Evolutionary conservation across 2,888 invertebrate species (phyloP), one percentile per base, ranked within the genome.

Genomic region (Macropis europaea): DNA sequence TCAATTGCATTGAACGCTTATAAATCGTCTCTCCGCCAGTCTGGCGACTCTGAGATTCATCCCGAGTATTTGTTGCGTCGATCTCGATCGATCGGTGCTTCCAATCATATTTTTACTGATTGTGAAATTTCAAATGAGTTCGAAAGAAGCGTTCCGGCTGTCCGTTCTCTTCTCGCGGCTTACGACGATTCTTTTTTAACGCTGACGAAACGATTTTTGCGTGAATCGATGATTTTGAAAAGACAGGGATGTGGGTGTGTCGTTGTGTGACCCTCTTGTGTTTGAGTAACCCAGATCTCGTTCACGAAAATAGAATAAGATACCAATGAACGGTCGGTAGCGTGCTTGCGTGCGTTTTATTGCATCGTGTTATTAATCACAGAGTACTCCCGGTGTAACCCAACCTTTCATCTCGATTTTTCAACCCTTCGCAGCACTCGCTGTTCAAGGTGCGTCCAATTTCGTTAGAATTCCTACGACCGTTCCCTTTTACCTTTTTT

Each of bases 251-350:
- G 63, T 72, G 66, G 60, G 68, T 66, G 73, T 70, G 53, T 63
- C 61, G 63, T 63, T 63, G 54, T 53, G 60, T 53, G 66, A 68
- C 66, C 61, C 73, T 64, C 68, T 77, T 66, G 63, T 77, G 84
- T 84, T 87, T 84, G 69, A 82, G 82, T 88, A 87, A 88, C 87
- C 88, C 84, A 87, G 84, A 87, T 88, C 83, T 80, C 73, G 73
- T 81, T 75, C 76, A 83, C 86, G 72, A 87, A 87, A 88, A 88
- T 88, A 88, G 86, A 84, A 80, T 77, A 76, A 79, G 77, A 76
- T 76, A 73, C 69, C 75, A 73, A 82, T 79, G 76, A 80, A 82
- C 76, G 79, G 68, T 7, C 50, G 30, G 45, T 50, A 34, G 47
- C 66, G 56, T 60, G 69, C 50, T 54, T 61, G 62, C 57, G 64